Conservation (phyloP, 2,888 invertebrate genomes). For the Automeris io region DNA sequence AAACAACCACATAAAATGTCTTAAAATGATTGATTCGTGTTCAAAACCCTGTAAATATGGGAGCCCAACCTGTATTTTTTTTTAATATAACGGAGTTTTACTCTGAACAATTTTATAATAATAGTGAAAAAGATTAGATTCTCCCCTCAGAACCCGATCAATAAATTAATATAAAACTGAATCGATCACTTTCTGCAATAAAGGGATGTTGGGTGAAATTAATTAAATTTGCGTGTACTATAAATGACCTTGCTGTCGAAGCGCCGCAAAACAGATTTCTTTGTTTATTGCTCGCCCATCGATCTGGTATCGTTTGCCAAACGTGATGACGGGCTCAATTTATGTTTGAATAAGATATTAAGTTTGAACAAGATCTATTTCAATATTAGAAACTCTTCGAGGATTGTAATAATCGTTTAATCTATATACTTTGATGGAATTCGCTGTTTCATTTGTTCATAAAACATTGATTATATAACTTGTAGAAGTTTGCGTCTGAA, state of each 20-base stretch:
- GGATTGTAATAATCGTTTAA: neutral
- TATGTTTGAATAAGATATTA: conserved; percentile 28
- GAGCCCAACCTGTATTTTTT: too few relatives aligned
- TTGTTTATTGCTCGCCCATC: conserved; percentile 41
- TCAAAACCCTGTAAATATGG: too few relatives aligned
- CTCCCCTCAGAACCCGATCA: neutral
- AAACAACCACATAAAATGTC: too few relatives aligned
- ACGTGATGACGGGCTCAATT: conserved; percentile 31
- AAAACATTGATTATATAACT: too few relatives aligned
- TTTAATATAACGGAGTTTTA: too few relatives aligned
- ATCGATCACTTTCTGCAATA: conserved; percentile 19
- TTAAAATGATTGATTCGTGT: too few relatives aligned
- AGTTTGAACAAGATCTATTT: conserved; percentile 16
- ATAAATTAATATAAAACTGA: conserved; percentile 7
- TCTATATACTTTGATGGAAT: neutral
- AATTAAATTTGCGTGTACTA: conserved; percentile 34
- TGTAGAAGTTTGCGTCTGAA: too few relatives aligned
- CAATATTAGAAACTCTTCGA: neutral
- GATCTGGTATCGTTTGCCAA: conserved; percentile 36
- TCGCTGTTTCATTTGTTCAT: neutral
- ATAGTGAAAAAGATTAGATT: too few relatives aligned
- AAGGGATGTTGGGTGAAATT: conserved; percentile 31
- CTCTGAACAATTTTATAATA: too few relatives aligned
- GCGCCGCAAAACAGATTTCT: conserved; percentile 37
- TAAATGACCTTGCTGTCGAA: conserved; percentile 31